Evolutionary conservation across 2,888 invertebrate genomes (phyloP).

Genomic region (Chrysodeixis includens): DNA sequence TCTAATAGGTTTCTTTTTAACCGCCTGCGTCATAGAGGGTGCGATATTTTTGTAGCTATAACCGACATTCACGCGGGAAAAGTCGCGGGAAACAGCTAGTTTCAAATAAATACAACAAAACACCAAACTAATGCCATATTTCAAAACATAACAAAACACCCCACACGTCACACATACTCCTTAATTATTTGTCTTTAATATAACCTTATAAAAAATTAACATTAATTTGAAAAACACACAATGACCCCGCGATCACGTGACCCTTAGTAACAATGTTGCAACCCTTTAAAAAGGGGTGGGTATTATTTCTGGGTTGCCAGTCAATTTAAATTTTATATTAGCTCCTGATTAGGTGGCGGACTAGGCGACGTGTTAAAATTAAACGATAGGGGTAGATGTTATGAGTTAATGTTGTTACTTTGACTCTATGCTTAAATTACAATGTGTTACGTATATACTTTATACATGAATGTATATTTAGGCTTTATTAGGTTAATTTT

Average conservation of each 20-base stretch:
- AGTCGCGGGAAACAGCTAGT: no score
- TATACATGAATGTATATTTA: no score
- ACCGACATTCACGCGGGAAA: no score
- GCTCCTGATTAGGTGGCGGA: slow-evolving; percentile 60
- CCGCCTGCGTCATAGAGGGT: no score
- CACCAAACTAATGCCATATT: not conserved
- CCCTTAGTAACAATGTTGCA: slow-evolving; percentile 46
- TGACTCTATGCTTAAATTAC: no score
- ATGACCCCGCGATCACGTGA: slow-evolving; percentile 2
- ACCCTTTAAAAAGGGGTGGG: slow-evolving; percentile 53
- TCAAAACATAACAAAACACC: not conserved
- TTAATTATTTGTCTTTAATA: slow-evolving; percentile 7
- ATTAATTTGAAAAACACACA: slow-evolving; percentile 54
- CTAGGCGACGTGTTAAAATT: slow-evolving; percentile 47
- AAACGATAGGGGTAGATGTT: slow-evolving; percentile 40
- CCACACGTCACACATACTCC: not conserved
- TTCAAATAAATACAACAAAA: no score
- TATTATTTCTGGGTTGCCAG: slow-evolving; percentile 56
- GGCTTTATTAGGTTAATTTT: no score
- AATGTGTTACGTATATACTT: no score
- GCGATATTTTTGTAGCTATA: no score
- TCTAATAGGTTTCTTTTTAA: no score
- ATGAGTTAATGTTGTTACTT: slow-evolving; percentile 1
- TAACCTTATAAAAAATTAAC: slow-evolving; percentile 34
- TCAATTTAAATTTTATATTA: slow-evolving; percentile 73